These are phyloP conservation scores for Naja naja DNA, from an alignment of 2,113 vertebrate species.

Conservation along the genomic window DNA sequence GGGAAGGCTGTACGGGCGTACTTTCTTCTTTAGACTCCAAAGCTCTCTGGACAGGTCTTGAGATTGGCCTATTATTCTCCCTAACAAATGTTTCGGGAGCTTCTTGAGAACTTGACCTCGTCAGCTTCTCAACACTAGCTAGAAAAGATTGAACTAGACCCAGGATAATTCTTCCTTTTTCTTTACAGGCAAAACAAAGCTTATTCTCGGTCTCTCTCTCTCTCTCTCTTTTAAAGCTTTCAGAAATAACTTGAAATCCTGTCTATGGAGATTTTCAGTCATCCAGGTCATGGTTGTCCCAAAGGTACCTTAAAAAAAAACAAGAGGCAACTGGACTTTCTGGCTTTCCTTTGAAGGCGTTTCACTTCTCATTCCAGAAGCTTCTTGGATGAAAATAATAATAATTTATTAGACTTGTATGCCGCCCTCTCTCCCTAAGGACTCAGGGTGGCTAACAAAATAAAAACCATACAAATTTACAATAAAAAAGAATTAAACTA, in stretches of 20 bases:
- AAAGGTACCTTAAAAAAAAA: too few relatives aligned
- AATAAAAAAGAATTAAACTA: too few relatives aligned
- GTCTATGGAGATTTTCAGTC: neutral
- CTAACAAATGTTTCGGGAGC: neutral
- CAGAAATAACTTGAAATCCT: slow-evolving; percentile 32
- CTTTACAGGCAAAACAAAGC: slow-evolving; percentile 40
- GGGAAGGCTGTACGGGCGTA: neutral
- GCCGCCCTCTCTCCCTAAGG: too few relatives aligned
- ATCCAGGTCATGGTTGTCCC: too few relatives aligned
- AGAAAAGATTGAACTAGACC: slow-evolving; percentile 19
- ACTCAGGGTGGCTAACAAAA: too few relatives aligned
- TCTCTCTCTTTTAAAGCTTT: slow-evolving; percentile 10
- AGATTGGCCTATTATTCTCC: neutral
- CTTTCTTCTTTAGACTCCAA: neutral
- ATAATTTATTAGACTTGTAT: too few relatives aligned
- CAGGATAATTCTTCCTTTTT: slow-evolving; percentile 30
- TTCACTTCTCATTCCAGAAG: too few relatives aligned
- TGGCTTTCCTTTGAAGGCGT: too few relatives aligned
- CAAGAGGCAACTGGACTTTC: too few relatives aligned
- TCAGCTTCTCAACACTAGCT: slow-evolving; percentile 46
- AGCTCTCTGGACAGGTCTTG: rapidly evolving
- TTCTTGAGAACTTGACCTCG: slow-evolving; percentile 9
- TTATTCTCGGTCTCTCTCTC: neutral
- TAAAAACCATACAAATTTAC: too few relatives aligned
- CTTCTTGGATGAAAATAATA: too few relatives aligned